Evolutionary conservation across 1,140 invertebrate species (phyloP).

Genomic region (Halyomorpha halys): DNA sequence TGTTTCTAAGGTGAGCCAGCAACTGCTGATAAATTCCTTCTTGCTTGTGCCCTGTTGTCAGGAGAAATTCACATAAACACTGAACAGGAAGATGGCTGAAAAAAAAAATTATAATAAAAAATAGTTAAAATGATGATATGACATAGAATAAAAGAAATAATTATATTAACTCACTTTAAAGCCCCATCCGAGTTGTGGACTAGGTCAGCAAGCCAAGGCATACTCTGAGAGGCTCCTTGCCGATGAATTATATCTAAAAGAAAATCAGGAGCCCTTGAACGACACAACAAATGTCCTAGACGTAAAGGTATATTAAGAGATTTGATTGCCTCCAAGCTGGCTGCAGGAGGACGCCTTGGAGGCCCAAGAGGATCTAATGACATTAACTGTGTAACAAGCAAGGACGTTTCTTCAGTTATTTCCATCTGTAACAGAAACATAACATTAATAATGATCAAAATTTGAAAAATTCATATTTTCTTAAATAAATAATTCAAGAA

Average conservation of each 20-base stretch:
- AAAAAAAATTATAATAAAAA: not conserved
- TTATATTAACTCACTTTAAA: conserved; percentile 42
- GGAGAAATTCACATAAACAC: conserved; percentile 89
- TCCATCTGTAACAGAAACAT: conserved; percentile 47
- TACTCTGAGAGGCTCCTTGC: conserved; percentile 74
- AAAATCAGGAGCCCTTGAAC: conserved; percentile 82
- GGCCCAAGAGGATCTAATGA: conserved; percentile 74
- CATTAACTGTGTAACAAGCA: conserved; percentile 70
- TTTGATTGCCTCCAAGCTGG: conserved; percentile 71
- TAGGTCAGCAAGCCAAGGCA: conserved; percentile 93
- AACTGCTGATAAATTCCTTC: conserved; percentile 69
- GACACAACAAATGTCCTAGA: conserved; percentile 82
- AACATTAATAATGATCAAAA: too few species aligned
- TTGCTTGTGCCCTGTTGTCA: conserved; percentile 53
- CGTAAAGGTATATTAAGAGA: conserved; percentile 63
- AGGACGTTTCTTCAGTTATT: conserved; percentile 82
- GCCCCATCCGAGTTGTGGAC: conserved; percentile 85
- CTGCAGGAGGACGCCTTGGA: conserved; percentile 63
- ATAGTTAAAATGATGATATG: not conserved
- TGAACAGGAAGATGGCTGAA: conserved; percentile 79
- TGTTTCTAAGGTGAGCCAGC: conserved; percentile 58
- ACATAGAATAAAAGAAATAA: conserved; percentile 10
- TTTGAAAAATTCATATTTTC: not conserved
- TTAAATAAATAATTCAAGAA: not conserved
- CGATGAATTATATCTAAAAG: conserved; percentile 85